Conservation (phyloP, 2,888 invertebrate genomes). For the Athalia cordata region DNA sequence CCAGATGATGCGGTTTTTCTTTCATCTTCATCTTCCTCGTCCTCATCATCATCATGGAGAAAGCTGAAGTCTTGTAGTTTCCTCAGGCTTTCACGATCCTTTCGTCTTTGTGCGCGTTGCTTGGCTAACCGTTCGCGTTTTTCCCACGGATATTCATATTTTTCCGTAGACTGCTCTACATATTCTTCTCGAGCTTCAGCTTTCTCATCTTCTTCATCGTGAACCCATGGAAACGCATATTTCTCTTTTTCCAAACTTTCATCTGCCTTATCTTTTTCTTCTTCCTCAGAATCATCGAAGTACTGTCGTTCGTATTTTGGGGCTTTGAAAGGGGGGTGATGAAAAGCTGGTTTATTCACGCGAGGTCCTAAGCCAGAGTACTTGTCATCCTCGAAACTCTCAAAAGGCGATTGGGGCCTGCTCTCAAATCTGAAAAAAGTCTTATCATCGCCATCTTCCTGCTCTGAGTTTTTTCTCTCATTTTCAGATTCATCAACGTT, state of each 20-base stretch:
- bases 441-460: conserved; percentile 52
- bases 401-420: conserved; percentile 65
- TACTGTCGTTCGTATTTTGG: conserved; percentile 37
- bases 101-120: conserved; percentile 43
- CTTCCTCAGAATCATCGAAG: conserved; percentile 8
- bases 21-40: conserved; percentile 50
- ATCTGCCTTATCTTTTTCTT: conserved; percentile 18
- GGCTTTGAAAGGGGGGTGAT: conserved; percentile 63
- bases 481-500: conserved; percentile 13
- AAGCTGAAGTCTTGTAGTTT: conserved; percentile 48
- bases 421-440: conserved; percentile 60
- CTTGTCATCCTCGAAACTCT: conserved; percentile 64
- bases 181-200: conserved; percentile 50
- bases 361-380: conserved; percentile 65
- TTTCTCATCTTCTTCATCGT: conserved; percentile 51
- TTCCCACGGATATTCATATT: conserved; percentile 70
- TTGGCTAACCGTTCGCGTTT: conserved; percentile 60
- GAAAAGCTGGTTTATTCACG: conserved; percentile 65
- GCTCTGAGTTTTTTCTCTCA: conserved; percentile 46
- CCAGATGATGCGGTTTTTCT: conserved; percentile 11
- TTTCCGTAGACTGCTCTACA: conserved; percentile 48
- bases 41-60: conserved; percentile 52
- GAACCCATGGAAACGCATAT: conserved; percentile 66
- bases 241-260: conserved; percentile 51
- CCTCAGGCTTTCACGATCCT: conserved; percentile 46